Percentiles rank a stretch among this genome's conserved stretches.
Evolutionary conservation across 2,797 vertebrate species (phyloP).

Genomic region (Rhynchonycteris naso): DNA sequence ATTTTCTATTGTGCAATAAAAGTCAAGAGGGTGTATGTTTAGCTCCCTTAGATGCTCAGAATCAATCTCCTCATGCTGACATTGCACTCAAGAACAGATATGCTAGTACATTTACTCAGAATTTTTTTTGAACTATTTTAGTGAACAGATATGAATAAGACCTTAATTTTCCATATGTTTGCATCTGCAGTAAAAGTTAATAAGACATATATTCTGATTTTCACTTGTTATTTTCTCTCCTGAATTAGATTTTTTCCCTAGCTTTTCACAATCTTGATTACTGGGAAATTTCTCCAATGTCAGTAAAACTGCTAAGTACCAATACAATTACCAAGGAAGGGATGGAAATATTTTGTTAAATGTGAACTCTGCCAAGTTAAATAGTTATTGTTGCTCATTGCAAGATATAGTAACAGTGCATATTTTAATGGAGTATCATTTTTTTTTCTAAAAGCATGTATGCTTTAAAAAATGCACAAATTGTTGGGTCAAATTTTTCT

Average conservation of each 20-base stretch:
- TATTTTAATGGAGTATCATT: background rate
- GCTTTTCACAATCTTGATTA: background rate
- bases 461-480: background rate
- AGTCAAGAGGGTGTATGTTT: constrained; percentile 65
- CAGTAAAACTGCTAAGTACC: background rate
- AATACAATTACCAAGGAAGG: constrained; percentile 33
- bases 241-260: background rate
- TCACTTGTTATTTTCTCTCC: constrained; percentile 55
- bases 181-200: constrained; percentile 56
- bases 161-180: constrained; percentile 75
- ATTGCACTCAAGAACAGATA: constrained; percentile 60
- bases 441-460: background rate
- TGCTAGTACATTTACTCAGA: constrained; percentile 53
- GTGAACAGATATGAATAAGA: constrained; percentile 68
- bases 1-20: constrained; percentile 76
- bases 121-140: constrained; percentile 70
- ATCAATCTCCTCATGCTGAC: constrained; percentile 70
- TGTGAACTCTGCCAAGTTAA: background rate
- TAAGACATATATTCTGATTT: constrained; percentile 46
- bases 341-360: background rate
- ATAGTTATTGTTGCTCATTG: background rate
- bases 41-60: constrained; percentile 75
- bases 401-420: background rate
- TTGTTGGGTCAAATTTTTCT: background rate
- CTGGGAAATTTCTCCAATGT: constrained; percentile 16